phyloP scores from a whole-genome alignment of 2,797 vertebrate genomes.

The Syndactyla subalaris region DNA sequence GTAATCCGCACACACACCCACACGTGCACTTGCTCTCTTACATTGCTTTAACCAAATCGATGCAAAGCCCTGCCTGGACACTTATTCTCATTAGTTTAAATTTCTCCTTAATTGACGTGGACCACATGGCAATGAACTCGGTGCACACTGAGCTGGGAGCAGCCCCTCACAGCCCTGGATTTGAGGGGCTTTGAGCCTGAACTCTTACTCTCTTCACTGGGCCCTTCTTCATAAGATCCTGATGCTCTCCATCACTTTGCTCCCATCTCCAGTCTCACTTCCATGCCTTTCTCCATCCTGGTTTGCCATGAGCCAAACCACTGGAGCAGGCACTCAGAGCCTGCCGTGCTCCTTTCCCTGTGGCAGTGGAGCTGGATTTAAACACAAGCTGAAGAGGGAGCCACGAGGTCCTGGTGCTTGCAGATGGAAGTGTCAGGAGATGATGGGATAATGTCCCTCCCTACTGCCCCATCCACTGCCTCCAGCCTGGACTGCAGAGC shows the following conservation, averaged over 20 bases:
- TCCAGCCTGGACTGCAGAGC: not conserved
- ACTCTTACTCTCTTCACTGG: not conserved
- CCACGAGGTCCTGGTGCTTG: not conserved
- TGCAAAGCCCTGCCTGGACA: slow-evolving; percentile 20
- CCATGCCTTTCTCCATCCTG: not conserved
- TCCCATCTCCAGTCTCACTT: not conserved
- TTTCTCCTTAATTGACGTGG: slow-evolving; percentile 3
- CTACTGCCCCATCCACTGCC: not conserved
- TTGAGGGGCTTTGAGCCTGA: not conserved
- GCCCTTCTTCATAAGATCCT: not conserved
- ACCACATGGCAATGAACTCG: not conserved
- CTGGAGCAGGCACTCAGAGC: not conserved
- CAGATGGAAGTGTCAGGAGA: not conserved
- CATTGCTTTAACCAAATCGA: slow-evolving; percentile 14
- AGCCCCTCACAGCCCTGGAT: not conserved
- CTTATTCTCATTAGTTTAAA: slow-evolving; percentile 43
- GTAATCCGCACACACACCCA: rapidly evolving
- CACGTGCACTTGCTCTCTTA: not conserved
- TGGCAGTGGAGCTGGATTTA: not conserved
- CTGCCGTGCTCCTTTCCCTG: not conserved
- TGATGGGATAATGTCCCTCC: not conserved
- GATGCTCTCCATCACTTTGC: not conserved
- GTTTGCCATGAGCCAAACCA: not conserved
- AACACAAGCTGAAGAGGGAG: not conserved
- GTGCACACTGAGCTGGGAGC: not conserved